Evolutionary conservation across 2,113 vertebrate genomes (phyloP), one percentile per base, ranked within the genome.

Genomic region (Cervus canadensis): DNA sequence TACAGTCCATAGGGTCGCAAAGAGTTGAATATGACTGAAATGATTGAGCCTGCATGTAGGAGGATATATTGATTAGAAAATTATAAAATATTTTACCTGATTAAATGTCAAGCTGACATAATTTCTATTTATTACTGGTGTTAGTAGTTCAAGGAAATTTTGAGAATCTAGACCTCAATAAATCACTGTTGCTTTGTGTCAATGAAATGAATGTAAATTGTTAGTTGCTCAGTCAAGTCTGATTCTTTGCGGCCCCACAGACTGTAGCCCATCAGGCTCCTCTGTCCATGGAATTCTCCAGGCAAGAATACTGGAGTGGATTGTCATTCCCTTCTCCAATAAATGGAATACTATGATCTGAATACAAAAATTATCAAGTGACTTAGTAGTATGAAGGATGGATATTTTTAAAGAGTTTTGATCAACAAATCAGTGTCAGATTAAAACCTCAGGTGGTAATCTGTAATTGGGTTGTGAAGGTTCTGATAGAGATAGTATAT

Each of bases 191-290:
- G 56, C 1, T 87, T 62, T 19, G 45, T 54, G 25, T 74, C 10
- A 87, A 30, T 90, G 14, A 19, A 62, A 62, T 56, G n/a, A 36
- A 71, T 23, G 19, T 71, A 71, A 71, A 40, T 5, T 71, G 4
- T 36, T 36, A 12, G 67, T 19, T 71, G 36, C 67, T 40, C 67
- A 40, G 67, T 6, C 2, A 0, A 23, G n/a, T 71, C 19, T 71
- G n/a, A 23, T n/a, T 71, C n/a, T 71, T 71, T 71, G n/a, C 0
- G 0, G 10, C n/a, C n/a, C 67, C 67, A 71, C 1, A 19, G n/a
- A 71, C 17, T 71, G 36, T 71, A 71, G 67, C n/a, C 67, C n/a
- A 40, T 19, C 2, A 71, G 67, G 67, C 17, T 40, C 67, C 67
- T 71, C n/a, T 40, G 67, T 23, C 67, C n/a, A 40, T 71, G 67